Conservation (phyloP, 2,113 vertebrate species). For the Zapus hudsonius region DNA sequence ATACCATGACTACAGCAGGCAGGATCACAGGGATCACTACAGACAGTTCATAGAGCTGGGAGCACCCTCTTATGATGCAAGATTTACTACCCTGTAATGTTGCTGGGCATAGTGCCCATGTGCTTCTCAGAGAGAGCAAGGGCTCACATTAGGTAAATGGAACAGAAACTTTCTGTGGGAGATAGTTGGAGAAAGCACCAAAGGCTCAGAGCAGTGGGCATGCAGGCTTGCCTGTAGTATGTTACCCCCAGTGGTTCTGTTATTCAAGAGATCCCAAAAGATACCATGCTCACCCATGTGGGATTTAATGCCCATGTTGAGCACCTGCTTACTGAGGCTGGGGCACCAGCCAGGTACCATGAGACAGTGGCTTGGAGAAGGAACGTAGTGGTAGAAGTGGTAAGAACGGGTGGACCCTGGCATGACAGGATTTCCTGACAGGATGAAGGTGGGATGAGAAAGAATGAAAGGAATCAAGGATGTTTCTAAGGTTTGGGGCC, state of each 20-base stretch:
- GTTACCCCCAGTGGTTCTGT: rapidly evolving
- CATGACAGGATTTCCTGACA: not conserved
- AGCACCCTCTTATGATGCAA: not conserved
- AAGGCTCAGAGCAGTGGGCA: not conserved
- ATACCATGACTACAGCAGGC: no score
- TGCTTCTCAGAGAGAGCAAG: not conserved
- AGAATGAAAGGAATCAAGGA: not conserved
- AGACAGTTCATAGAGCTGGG: not conserved
- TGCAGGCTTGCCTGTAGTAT: not conserved
- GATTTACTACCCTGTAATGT: not conserved
- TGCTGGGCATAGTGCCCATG: not conserved
- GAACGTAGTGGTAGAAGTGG: not conserved
- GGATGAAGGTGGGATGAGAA: not conserved
- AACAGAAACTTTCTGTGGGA: not conserved
- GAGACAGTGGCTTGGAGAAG: not conserved
- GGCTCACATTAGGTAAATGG: no score
- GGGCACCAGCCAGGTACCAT: not conserved
- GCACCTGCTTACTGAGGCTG: not conserved
- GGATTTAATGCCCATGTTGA: no score
- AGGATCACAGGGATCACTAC: not conserved
- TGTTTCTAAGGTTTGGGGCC: not conserved
- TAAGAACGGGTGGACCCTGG: not conserved
- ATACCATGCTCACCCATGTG: not conserved
- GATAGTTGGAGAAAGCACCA: not conserved
- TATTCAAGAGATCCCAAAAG: not conserved